Percentiles rank a stretch among this genome's conserved stretches.
Evolutionary conservation across 2,797 vertebrate species (phyloP).

Genomic region (Urocyon cinereoargenteus): DNA sequence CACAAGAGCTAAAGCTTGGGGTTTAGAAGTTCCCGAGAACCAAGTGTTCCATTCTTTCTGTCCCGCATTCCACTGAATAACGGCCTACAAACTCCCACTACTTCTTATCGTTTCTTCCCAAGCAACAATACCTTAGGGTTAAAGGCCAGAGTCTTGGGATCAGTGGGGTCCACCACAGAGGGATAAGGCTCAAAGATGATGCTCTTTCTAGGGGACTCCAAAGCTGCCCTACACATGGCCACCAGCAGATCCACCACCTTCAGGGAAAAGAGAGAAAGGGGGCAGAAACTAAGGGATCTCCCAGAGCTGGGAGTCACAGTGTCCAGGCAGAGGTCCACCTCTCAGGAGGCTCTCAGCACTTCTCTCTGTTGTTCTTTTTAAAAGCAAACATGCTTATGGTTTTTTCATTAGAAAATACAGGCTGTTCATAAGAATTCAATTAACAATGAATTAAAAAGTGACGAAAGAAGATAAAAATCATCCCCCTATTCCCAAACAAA

Average conservation of each 20-base stretch:
- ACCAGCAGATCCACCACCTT: conserved; percentile 98
- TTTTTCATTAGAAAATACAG: conserved; percentile 53
- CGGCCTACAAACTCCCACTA: not conserved
- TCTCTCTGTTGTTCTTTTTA: conserved; percentile 1
- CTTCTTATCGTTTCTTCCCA: not conserved
- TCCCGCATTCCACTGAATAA: not conserved
- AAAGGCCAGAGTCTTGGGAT: conserved; percentile 99
- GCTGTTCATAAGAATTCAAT: conserved; percentile 54
- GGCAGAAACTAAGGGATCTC: not conserved
- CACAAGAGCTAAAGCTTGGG: not conserved
- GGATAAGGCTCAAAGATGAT: conserved; percentile 99
- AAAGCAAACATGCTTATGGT: not conserved
- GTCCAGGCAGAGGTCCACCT: not conserved
- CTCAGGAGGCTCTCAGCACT: not conserved
- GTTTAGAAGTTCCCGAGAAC: conserved; percentile 40
- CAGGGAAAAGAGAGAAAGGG: conserved; percentile 26
- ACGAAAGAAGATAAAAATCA: conserved; percentile 41
- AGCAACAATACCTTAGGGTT: conserved; percentile 95
- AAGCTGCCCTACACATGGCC: conserved; percentile 99
- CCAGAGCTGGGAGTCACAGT: not conserved
- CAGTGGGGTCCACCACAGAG: conserved; percentile 98
- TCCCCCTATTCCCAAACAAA: not conserved
- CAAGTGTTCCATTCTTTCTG: not conserved
- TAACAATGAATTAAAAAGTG: not conserved
- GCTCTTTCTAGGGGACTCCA: conserved; percentile 98